Evolutionary conservation across 2,888 invertebrate genomes (phyloP).

Genomic region (Trichogramma dendrolimi): DNA sequence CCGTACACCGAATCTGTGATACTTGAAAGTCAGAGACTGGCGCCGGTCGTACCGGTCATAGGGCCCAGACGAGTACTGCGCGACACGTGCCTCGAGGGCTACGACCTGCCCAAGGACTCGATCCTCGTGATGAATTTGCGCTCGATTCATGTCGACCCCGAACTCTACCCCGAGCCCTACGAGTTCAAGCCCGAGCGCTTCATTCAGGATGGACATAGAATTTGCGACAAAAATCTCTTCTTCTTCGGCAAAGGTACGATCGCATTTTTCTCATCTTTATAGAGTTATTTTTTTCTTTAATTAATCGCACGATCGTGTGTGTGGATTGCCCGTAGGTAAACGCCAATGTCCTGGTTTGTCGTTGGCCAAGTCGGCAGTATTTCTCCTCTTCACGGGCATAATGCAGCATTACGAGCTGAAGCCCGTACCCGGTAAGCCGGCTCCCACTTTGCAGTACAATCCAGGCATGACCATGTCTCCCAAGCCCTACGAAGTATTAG

Average conservation of each 20-base stretch:
- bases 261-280: no score
- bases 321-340: constrained; percentile 53
- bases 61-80: constrained; percentile 56
- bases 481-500: constrained; percentile 55
- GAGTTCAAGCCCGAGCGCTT: constrained; percentile 65
- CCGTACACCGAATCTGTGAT: constrained; percentile 54
- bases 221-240: constrained; percentile 41
- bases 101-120: constrained; percentile 56
- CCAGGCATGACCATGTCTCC: constrained; percentile 60
- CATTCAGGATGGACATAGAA: constrained; percentile 46
- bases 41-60: constrained; percentile 51
- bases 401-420: constrained; percentile 57
- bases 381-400: constrained; percentile 60
- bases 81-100: constrained; percentile 57
- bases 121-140: constrained; percentile 56
- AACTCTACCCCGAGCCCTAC: constrained; percentile 61
- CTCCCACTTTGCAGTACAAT: constrained; percentile 51
- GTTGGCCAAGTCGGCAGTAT: constrained; percentile 61
- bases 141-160: constrained; percentile 58
- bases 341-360: constrained; percentile 65
- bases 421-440: constrained; percentile 47
- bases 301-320: not conserved
- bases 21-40: constrained; percentile 52
- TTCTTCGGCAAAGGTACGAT: constrained; percentile 51
- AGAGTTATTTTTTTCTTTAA: not conserved